Conservation (phyloP, 2,797 vertebrate genomes). For the Sandelia bainsii region DNA sequence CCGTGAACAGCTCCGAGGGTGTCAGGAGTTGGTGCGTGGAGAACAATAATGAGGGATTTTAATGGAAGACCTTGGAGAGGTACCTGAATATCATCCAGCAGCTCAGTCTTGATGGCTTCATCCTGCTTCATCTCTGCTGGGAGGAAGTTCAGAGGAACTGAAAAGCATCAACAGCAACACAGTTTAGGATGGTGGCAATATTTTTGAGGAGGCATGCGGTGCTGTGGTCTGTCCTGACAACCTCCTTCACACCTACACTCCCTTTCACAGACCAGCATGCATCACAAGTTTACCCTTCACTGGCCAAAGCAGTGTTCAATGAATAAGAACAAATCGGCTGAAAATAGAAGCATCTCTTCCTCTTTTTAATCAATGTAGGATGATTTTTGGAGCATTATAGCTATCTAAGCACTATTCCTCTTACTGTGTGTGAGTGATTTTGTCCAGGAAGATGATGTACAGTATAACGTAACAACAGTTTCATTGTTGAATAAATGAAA, state of each 20-base stretch:
- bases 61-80: conserved; percentile 23
- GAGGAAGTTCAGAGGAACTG: conserved; percentile 54
- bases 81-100: conserved; percentile 81
- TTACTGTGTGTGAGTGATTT: background rate
- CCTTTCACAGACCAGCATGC: conserved; percentile 1
- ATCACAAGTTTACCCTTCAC: conserved; percentile 3
- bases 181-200: background rate
- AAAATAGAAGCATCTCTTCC: conserved; percentile 29
- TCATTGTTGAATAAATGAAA: background rate
- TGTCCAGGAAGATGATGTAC: background rate
- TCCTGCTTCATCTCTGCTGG: conserved; percentile 40
- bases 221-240: conserved; percentile 13
- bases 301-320: conserved; percentile 17
- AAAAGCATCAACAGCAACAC: background rate
- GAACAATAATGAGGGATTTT: conserved; percentile 16
- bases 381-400: background rate
- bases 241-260: background rate
- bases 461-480: background rate
- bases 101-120: conserved; percentile 39
- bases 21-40: background rate
- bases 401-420: background rate
- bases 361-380: background rate
- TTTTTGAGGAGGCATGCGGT: background rate
- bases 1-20: conserved; percentile 21
- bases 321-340: background rate